These are phyloP conservation scores for Spodoptera frugiperda DNA, from an alignment of 1,140 invertebrate genomes.

Conservation along the genomic window DNA sequence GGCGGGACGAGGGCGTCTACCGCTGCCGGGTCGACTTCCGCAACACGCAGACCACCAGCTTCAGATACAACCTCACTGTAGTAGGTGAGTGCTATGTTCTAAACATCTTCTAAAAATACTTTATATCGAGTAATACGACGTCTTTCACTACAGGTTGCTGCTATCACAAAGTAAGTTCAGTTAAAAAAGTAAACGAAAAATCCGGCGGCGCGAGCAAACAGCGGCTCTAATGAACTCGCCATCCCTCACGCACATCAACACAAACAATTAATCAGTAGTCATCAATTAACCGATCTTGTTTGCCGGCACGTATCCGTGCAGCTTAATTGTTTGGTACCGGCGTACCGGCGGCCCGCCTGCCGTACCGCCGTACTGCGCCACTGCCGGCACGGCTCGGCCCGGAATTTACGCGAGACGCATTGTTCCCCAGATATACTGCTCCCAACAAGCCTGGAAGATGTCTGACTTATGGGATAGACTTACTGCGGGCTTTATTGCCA, in stretches of 20 bases:
- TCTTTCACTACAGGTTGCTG: background rate
- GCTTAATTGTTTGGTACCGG: constrained; percentile 28
- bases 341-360: background rate
- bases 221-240: constrained; percentile 9
- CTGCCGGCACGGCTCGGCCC: background rate
- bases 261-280: constrained; percentile 40
- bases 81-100: constrained; percentile 90
- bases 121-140: background rate
- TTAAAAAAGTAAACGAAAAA: constrained; percentile 7
- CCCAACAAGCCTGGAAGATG: constrained; percentile 24
- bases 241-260: constrained; percentile 31
- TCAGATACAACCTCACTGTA: constrained; percentile 95
- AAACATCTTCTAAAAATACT: background rate
- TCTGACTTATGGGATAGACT: constrained; percentile 39
- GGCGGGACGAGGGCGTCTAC: constrained; percentile 95
- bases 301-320: constrained; percentile 23
- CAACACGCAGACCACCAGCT: constrained; percentile 94
- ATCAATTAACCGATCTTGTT: constrained; percentile 36
- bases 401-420: constrained; percentile 31
- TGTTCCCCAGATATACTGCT: constrained; percentile 21
- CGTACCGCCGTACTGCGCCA: background rate
- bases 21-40: constrained; percentile 95
- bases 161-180: background rate
- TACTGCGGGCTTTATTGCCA: constrained; percentile 38
- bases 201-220: constrained; percentile 3